A percentile compares a stretch with the other conserved stretches of the same genome.
Evolutionary conservation across 2,113 vertebrate genomes (phyloP).

Genomic region (Catagonus wagneri): DNA sequence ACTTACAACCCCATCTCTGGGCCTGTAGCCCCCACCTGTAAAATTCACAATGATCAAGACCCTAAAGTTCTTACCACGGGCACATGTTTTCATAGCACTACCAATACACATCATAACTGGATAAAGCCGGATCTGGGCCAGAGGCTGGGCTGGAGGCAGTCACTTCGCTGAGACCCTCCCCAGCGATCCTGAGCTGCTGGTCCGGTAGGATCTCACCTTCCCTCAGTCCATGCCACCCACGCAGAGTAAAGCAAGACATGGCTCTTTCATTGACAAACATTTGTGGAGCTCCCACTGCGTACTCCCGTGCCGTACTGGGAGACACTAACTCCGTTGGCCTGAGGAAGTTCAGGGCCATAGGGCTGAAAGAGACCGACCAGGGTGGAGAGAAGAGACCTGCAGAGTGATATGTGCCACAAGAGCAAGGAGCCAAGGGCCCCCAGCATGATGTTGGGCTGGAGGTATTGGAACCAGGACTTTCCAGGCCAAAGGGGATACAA

Average conservation of each 20-base stretch:
- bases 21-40: not conserved
- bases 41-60: not conserved
- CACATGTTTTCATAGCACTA: not conserved
- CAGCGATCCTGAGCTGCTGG: not conserved
- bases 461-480: not conserved
- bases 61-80: not conserved
- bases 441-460: not conserved
- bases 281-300: not conserved
- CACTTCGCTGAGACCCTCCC: not conserved
- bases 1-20: not conserved
- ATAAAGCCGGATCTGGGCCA: not conserved
- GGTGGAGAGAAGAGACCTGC: not conserved
- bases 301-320: not conserved
- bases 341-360: not conserved
- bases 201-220: not conserved
- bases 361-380: not conserved
- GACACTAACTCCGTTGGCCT: not conserved
- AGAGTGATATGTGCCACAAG: not conserved
- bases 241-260: not conserved
- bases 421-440: not conserved
- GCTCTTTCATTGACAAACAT: not conserved
- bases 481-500: not conserved
- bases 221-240: not conserved
- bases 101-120: not conserved
- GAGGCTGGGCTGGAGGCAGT: no score